Conservation (phyloP, 2,113 vertebrate genomes). For the Plotosus lineatus region DNA sequence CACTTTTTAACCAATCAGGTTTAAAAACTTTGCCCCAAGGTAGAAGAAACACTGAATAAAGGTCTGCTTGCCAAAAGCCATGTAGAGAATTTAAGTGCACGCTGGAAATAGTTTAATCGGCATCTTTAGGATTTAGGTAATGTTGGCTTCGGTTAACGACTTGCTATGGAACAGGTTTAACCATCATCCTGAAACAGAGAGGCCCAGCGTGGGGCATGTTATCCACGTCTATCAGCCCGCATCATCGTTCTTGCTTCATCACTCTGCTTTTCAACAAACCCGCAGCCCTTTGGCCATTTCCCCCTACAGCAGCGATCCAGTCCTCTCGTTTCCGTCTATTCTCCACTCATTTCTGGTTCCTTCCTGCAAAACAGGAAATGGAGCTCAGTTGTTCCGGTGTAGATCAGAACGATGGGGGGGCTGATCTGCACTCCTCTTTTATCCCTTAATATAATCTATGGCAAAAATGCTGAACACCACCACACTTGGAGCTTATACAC, state of each 20-base stretch:
- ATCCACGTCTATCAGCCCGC: not conserved
- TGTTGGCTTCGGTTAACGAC: not conserved
- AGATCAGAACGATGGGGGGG: slow-evolving; percentile 22
- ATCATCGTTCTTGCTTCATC: not conserved
- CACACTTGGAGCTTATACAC: no score
- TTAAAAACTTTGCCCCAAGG: not conserved
- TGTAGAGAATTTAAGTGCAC: not conserved
- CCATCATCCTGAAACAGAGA: not conserved
- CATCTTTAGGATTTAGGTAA: not conserved
- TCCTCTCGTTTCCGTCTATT: slow-evolving; percentile 50
- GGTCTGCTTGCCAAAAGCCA: no score
- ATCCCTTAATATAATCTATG: no score
- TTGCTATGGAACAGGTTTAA: not conserved
- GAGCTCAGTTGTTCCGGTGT: slow-evolving; percentile 41
- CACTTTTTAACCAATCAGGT: not conserved
- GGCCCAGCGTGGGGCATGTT: not conserved
- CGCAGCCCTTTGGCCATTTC: not conserved
- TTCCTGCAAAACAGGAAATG: slow-evolving; percentile 48
- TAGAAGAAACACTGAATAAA: not conserved
- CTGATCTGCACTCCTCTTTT: not conserved
- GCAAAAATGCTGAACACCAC: no score
- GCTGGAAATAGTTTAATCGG: not conserved
- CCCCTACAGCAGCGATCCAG: not conserved
- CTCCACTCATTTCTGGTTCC: slow-evolving; percentile 53
- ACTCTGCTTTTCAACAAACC: not conserved